Evolutionary conservation across 2,797 vertebrate species (phyloP).

Genomic region (Pseudochirops cupreus): DNA sequence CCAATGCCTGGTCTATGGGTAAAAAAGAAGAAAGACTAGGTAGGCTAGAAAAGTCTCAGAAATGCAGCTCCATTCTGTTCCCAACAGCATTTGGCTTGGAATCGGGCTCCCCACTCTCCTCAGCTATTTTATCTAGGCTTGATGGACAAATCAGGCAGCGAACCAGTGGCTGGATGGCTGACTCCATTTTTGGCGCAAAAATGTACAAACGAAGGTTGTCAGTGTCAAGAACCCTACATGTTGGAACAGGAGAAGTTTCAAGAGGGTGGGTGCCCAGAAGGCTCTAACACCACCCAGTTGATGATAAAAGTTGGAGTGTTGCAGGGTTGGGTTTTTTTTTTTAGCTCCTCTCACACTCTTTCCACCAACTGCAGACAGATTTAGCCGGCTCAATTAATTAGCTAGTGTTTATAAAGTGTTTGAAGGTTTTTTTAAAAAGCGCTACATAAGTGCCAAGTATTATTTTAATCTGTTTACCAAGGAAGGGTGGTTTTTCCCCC

Average conservation of each 20-base stretch:
- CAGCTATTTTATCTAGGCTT: background rate
- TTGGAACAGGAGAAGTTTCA: constrained; percentile 63
- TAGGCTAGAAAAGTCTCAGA: background rate
- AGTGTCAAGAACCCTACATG: background rate
- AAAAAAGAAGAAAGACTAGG: background rate
- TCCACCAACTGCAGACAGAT: constrained; percentile 74
- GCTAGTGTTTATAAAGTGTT: constrained; percentile 79
- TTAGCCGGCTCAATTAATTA: constrained; percentile 80
- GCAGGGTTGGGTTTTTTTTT: constrained; percentile 52
- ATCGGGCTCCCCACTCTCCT: background rate
- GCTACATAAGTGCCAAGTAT: constrained; percentile 78
- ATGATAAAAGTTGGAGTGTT: constrained; percentile 62
- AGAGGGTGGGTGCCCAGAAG: constrained; percentile 49
- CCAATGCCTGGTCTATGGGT: background rate
- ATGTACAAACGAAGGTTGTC: background rate
- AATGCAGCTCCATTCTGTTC: background rate
- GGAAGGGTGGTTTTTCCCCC: constrained; percentile 26
- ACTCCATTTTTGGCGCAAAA: background rate
- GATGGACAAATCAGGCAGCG: background rate
- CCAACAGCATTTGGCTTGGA: background rate
- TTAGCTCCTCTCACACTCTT: constrained; percentile 61
- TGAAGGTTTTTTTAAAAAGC: constrained; percentile 79
- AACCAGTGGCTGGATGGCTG: background rate
- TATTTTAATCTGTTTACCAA: constrained; percentile 78
- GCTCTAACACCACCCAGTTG: constrained; percentile 71